Evolutionary conservation across 2,888 invertebrate species (phyloP).

Genomic region (Drosophila ustulata): DNA sequence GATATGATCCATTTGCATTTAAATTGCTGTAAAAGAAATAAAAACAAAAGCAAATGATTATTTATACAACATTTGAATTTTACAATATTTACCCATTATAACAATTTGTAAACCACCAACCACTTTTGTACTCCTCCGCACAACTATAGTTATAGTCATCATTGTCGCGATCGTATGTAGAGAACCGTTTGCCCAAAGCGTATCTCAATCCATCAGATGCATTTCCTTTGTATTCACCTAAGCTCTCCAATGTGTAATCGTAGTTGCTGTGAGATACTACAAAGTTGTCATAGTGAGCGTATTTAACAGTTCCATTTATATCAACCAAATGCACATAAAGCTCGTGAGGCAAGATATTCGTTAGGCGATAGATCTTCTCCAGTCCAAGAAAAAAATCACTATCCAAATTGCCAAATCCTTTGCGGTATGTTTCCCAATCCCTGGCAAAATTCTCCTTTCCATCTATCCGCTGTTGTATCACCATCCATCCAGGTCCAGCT

Average conservation of each 20-base stretch:
- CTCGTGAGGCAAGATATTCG: background rate
- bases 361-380: background rate
- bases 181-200: background rate
- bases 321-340: background rate
- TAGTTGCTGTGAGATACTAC: background rate
- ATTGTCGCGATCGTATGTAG: background rate
- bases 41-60: background rate
- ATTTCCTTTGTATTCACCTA: background rate
- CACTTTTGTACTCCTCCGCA: background rate
- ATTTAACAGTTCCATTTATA: background rate
- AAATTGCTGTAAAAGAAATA: background rate
- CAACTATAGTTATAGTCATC: background rate
- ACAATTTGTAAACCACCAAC: background rate
- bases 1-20: background rate
- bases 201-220: background rate
- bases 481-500: background rate
- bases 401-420: background rate
- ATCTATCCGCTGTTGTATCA: background rate
- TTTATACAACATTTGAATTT: background rate
- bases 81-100: background rate
- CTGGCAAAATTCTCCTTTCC: background rate
- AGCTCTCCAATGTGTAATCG: background rate
- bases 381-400: background rate
- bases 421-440: background rate
- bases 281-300: background rate